phyloP scores from a whole-genome alignment of 92 coral and sea anemone species.

The Porites cylindrica region DNA sequence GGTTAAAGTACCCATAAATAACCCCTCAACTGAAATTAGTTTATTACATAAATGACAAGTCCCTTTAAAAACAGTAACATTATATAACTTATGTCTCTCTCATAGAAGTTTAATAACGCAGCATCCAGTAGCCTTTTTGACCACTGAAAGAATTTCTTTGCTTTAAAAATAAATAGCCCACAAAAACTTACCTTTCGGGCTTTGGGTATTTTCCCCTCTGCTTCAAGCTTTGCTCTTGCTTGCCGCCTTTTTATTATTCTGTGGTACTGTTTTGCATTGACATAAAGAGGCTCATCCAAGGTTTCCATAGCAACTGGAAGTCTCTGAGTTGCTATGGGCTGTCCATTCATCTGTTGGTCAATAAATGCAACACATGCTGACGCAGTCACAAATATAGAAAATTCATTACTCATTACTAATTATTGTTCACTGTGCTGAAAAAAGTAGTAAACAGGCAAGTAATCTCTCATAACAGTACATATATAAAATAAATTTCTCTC shows the following conservation, averaged over 20 bases:
- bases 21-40: background rate
- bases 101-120: background rate
- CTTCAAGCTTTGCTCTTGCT: conserved; percentile 99
- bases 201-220: conserved; percentile 99
- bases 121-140: background rate
- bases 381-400: too few species aligned
- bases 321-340: conserved; percentile 95
- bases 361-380: background rate
- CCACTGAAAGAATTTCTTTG: background rate
- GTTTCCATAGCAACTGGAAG: conserved; percentile 99
- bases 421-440: too few species aligned
- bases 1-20: too few species aligned
- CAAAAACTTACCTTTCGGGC: conserved; percentile 82
- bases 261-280: conserved; percentile 99
- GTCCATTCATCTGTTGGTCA: conserved; percentile 82
- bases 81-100: background rate
- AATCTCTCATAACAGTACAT: too few species aligned
- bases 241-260: conserved; percentile 98
- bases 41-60: background rate
- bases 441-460: too few species aligned
- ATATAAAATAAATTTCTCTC: too few species aligned
- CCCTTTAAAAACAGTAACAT: background rate
- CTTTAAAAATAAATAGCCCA: background rate
- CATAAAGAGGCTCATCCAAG: conserved; percentile 98
- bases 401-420: too few species aligned